Base-by-base conservation (phyloP, 1,140 invertebrate species). In the Popillia japonica region DNA sequence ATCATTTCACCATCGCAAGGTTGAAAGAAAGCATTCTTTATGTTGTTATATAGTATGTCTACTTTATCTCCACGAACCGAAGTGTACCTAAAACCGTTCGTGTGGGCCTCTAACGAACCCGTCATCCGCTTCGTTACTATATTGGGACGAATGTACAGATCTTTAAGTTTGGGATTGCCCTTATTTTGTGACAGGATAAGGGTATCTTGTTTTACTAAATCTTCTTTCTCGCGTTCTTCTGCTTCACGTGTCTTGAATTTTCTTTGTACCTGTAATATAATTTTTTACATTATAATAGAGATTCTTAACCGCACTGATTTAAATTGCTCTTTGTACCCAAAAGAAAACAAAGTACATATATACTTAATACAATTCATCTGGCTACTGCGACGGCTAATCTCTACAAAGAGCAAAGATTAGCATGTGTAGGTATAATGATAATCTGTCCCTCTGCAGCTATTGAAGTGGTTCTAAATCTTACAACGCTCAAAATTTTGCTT, bases 1-100 rank as follows among this genome's bases (percentile, higher is more conserved):
- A 99, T 99, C 98, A 99, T 99, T 90, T 99, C 99, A 78, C 96
- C 95, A 88, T 99, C 98, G 87, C 98, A 99, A 0, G 99, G 98
- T 89, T 99, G 98, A 88, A 99, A 99, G 88, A 99, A 99, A 6
- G 99, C 98, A 87, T 99, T 98, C 86, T 99, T 99, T 80, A 99
- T 99, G 87, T 99, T 99, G 89, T 99, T 99, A 85, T 99, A 99
- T 20, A 99, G 88, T 83, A 99, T 99, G 85, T 99, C 99, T 0
- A 99, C 98, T 91, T 99, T 99, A 84, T 99, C 98, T 9, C 98
- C 98, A 82, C 98, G 91, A 2, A 99, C 96, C 2, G 98, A 99
- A 2, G 97, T 99, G 84, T 99, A 99, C 22, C 98, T 93, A 76
- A 99, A 99, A 74, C 98, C 99, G 88, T 99, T 99, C 0, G 93